Percentiles rank a stretch among this genome's conserved stretches.
These are phyloP conservation scores for Priocnemis perturbator DNA, from an alignment of 2,888 invertebrate genomes.

Conservation along the genomic window DNA sequence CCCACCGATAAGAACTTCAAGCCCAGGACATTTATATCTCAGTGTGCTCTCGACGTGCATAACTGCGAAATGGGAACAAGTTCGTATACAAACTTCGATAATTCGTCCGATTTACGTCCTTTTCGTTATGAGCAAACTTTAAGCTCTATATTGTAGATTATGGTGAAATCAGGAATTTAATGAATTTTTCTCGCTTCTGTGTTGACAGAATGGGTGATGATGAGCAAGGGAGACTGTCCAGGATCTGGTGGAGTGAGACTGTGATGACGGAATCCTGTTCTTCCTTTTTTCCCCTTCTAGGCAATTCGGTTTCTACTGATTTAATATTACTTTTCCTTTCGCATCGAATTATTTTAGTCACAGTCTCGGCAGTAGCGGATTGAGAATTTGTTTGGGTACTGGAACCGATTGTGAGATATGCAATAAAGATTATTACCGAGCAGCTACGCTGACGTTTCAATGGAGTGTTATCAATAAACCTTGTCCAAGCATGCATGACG, in stretches of 20 bases:
- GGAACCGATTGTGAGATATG: too few relatives aligned
- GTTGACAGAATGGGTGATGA: constrained; percentile 78
- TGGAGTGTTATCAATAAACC: too few relatives aligned
- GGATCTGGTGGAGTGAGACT: constrained; percentile 80
- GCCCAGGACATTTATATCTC: constrained; percentile 80
- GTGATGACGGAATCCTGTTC: constrained; percentile 72
- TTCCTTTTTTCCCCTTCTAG: neutral
- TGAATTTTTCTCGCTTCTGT: constrained; percentile 38
- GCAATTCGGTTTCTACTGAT: neutral
- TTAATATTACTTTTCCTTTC: neutral
- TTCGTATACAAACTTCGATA: constrained; percentile 71
- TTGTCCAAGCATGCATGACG: too few relatives aligned
- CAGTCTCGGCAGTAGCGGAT: too few relatives aligned
- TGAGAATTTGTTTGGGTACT: too few relatives aligned
- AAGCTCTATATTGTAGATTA: too few relatives aligned
- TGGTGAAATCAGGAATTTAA: constrained; percentile 1
- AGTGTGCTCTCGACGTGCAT: constrained; percentile 80
- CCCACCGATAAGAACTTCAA: constrained; percentile 76
- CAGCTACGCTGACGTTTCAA: too few relatives aligned
- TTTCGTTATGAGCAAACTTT: neutral
- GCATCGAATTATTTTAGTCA: too few relatives aligned
- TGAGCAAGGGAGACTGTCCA: constrained; percentile 81
- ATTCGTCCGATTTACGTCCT: neutral
- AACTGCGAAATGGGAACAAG: constrained; percentile 82
- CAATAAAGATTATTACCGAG: too few relatives aligned